Percentiles rank a stretch among this genome's conserved stretches.
Evolutionary conservation across 37 sponge, comb jelly and placozoan species (phyloP).

Genomic region (Eunapius fragilis): DNA sequence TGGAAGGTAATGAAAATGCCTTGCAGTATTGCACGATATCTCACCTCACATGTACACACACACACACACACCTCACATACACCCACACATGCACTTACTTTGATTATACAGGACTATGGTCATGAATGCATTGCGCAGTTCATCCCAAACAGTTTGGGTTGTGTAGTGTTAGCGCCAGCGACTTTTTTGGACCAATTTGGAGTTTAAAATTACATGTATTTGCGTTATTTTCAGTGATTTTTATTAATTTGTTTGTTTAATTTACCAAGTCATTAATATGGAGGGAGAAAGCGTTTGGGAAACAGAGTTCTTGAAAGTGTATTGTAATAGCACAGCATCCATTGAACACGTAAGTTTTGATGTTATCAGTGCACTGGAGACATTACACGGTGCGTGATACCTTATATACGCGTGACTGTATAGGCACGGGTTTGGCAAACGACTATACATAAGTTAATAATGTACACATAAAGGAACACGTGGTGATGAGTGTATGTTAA

Average conservation of each 20-base stretch:
- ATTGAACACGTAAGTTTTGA: not conserved
- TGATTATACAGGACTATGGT: conserved; percentile 25
- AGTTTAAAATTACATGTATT: not conserved
- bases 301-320: not conserved
- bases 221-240: not conserved
- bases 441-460: too few species aligned
- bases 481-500: not conserved
- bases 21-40: not conserved
- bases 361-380: not conserved
- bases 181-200: not conserved
- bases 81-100: conserved; percentile 17
- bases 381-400: too few species aligned
- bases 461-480: too few species aligned
- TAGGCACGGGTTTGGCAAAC: too few species aligned
- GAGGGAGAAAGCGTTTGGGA: not conserved
- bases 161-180: not conserved
- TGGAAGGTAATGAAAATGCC: conserved; percentile 19
- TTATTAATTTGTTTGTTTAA: not conserved
- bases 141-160: not conserved
- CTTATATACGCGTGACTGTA: too few species aligned
- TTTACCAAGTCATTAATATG: not conserved
- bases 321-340: not conserved
- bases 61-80: conserved; percentile 14
- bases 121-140: not conserved
- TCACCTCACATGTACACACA: not conserved